Conservation (phyloP, 2,888 invertebrate genomes). For the Drosophila stalkeri region DNA sequence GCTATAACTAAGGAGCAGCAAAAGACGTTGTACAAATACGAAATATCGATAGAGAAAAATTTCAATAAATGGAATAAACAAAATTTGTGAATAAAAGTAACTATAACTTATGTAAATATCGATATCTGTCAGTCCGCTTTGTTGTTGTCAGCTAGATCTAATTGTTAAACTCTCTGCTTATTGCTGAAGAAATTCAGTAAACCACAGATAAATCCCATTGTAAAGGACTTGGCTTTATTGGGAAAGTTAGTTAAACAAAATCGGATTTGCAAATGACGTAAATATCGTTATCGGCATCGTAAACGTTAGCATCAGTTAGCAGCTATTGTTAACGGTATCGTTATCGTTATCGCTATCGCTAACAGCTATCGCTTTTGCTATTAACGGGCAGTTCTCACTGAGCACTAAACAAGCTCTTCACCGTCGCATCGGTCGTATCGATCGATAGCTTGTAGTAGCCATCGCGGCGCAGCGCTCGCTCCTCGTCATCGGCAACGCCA, state of each 20-base stretch:
- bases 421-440: slow-evolving; percentile 68
- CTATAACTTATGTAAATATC: too few relatives aligned
- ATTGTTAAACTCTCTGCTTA: accelerated
- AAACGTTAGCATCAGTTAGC: neutral
- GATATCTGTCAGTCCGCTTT: too few relatives aligned
- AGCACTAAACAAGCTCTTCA: slow-evolving; percentile 75
- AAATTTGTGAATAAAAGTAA: too few relatives aligned
- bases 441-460: slow-evolving; percentile 75
- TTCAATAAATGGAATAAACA: too few relatives aligned
- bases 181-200: neutral
- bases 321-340: neutral
- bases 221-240: slow-evolving; percentile 6
- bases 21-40: too few relatives aligned
- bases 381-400: slow-evolving; percentile 21
- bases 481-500: slow-evolving; percentile 77
- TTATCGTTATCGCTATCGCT: slow-evolving; percentile 3
- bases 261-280: slow-evolving; percentile 4
- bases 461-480: slow-evolving; percentile 61
- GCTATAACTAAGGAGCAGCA: too few relatives aligned
- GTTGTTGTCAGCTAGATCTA: neutral
- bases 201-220: neutral
- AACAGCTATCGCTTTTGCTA: neutral
- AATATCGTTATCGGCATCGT: slow-evolving; percentile 2
- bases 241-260: slow-evolving; percentile 5
- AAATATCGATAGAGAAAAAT: too few relatives aligned